Percentiles rank a stretch among this genome's conserved stretches.
Conservation (phyloP, 1,140 invertebrate genomes). For the Penaeus vannamei region DNA sequence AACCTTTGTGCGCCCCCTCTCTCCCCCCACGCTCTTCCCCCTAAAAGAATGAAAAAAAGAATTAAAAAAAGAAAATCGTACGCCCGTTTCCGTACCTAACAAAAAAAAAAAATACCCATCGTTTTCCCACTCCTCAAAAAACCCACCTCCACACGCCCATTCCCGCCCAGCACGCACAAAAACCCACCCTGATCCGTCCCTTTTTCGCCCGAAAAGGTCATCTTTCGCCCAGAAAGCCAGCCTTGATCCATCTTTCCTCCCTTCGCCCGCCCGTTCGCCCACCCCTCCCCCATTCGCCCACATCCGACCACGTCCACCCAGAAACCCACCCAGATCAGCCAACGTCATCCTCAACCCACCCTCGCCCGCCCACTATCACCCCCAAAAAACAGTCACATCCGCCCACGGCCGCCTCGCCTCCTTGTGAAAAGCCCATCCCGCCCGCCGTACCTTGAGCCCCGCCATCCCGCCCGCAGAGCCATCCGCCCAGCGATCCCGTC, state of each 20-base stretch:
- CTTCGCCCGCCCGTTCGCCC: neutral
- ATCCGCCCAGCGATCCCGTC: neutral
- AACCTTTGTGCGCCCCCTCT: neutral
- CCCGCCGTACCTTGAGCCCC: neutral
- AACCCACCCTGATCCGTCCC: neutral
- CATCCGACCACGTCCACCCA: slow-evolving; percentile 11
- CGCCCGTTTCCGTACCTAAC: neutral
- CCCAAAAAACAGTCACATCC: neutral
- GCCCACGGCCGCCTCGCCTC: neutral
- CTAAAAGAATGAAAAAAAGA: neutral
- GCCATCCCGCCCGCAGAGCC: neutral
- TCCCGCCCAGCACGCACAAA: slow-evolving; percentile 4
- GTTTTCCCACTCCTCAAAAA: neutral
- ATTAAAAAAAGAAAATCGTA: neutral
- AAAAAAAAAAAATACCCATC: neutral
- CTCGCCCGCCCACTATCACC: neutral
- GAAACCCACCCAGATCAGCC: neutral
- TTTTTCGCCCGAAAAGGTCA: neutral
- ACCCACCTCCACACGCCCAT: neutral
- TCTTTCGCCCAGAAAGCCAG: neutral
- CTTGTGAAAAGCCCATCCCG: neutral
- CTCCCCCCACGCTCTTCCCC: neutral
- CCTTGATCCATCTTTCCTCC: neutral
- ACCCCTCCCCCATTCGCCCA: neutral
- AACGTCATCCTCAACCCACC: neutral